A percentile compares a stretch with the other conserved stretches of the same genome.
These are phyloP conservation scores for Omphaloscelis lunosa DNA, from an alignment of 2,888 invertebrate species.

Conservation along the genomic window DNA sequence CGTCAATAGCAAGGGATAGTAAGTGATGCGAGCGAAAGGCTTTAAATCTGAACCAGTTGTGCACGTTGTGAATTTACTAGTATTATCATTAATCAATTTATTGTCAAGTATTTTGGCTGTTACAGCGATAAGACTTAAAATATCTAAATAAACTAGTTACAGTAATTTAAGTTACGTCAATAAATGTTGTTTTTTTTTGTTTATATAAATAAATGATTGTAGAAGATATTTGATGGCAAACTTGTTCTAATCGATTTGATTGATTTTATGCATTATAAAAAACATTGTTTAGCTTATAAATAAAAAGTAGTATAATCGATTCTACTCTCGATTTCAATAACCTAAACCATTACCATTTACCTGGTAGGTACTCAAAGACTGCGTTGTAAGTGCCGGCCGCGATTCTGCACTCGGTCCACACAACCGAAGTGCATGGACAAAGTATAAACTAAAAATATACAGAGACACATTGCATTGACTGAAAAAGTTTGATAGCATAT, in stretches of 20 bases:
- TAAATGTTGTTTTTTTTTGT: neutral
- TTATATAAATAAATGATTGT: neutral
- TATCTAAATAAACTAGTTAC: no score
- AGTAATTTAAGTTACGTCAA: neutral
- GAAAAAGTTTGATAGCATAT: conserved; percentile 33
- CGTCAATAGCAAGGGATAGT: conserved; percentile 2
- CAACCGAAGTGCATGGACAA: neutral
- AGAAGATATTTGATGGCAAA: neutral
- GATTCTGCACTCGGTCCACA: neutral
- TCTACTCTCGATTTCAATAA: neutral
- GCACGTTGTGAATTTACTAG: conserved; percentile 10
- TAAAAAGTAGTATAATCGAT: neutral
- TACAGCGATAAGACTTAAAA: neutral
- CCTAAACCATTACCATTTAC: neutral
- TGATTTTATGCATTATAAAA: neutral
- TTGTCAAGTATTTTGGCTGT: no score
- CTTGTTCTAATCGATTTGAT: neutral
- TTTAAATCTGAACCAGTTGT: neutral
- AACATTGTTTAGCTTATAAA: neutral
- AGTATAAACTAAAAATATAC: conserved; percentile 2
- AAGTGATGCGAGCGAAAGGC: neutral
- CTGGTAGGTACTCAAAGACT: neutral
- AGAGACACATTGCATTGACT: conserved; percentile 9
- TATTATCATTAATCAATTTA: conserved; percentile 9
- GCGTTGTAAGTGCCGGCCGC: neutral